These are phyloP conservation scores for Acrocephalus kingi DNA, from an alignment of 2,113 vertebrate genomes.

Conservation along the genomic window DNA sequence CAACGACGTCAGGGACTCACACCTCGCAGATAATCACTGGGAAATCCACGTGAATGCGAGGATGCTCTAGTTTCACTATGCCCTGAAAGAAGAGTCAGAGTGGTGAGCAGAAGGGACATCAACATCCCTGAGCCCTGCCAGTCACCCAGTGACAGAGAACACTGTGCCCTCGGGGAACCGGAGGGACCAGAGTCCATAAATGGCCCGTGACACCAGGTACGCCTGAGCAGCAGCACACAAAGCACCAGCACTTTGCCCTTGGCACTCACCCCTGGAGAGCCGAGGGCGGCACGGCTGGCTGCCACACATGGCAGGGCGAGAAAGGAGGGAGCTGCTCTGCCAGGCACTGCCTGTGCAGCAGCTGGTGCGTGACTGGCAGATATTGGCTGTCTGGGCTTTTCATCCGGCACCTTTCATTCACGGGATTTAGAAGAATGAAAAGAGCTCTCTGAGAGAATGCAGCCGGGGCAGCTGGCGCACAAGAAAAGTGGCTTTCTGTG, in stretches of 20 bases:
- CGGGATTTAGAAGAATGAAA: conserved; percentile 44
- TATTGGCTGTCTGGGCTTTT: conserved; percentile 15
- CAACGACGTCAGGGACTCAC: conserved; percentile 66
- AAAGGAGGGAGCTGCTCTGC: conserved; percentile 46
- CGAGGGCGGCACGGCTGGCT: fast-evolving
- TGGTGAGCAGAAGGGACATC: background rate
- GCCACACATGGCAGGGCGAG: background rate
- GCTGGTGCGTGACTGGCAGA: conserved; percentile 53
- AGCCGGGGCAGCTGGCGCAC: conserved; percentile 23
- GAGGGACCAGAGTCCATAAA: background rate
- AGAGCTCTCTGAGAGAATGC: conserved; percentile 19
- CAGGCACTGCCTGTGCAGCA: conserved; percentile 55
- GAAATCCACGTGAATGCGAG: conserved; percentile 95
- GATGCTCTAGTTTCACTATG: conserved; percentile 91
- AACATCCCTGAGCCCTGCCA: background rate
- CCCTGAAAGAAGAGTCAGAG: conserved; percentile 78
- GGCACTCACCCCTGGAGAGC: background rate
- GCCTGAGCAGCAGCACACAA: background rate
- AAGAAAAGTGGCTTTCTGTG: conserved; percentile 53
- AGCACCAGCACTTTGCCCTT: background rate
- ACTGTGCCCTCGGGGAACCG: fast-evolving
- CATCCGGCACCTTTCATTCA: conserved; percentile 57
- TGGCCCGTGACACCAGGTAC: fast-evolving
- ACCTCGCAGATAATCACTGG: conserved; percentile 95
- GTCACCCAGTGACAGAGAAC: background rate